A percentile compares a stretch with the other conserved stretches of the same genome.
Conservation (phyloP, 1,140 invertebrate genomes). For the Lepidostoma basale region DNA sequence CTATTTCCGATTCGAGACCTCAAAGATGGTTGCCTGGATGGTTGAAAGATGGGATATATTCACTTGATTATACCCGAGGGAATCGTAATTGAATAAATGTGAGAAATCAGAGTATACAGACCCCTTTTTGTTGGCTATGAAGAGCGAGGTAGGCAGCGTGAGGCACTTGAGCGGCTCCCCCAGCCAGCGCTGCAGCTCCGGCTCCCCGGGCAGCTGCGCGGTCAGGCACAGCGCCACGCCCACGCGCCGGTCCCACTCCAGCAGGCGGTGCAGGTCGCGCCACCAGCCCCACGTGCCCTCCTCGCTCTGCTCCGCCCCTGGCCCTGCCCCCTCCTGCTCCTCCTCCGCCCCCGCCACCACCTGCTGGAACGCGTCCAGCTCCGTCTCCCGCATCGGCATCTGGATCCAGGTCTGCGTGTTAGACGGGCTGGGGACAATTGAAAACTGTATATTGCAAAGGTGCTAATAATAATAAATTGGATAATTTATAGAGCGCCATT, state of each 20-base stretch:
- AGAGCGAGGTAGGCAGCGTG: constrained; percentile 82
- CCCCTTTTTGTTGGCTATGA: constrained; percentile 80
- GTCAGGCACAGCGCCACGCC: constrained; percentile 69
- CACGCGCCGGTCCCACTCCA: constrained; percentile 77
- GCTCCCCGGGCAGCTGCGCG: constrained; percentile 70
- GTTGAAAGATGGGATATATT: too few species aligned
- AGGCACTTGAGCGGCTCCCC: constrained; percentile 90
- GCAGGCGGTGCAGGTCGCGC: constrained; percentile 80
- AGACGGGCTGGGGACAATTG: constrained; percentile 55
- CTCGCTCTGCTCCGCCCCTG: neutral
- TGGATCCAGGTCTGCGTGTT: constrained; percentile 70
- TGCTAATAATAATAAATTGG: too few species aligned
- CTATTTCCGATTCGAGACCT: too few species aligned
- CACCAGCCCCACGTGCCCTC: constrained; percentile 79
- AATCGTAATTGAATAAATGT: neutral
- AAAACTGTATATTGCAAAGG: too few species aligned
- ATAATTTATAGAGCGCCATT: too few species aligned
- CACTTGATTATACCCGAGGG: neutral
- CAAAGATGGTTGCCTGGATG: too few species aligned
- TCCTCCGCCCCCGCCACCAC: neutral
- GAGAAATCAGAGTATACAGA: constrained; percentile 35
- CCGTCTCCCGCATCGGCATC: constrained; percentile 68
- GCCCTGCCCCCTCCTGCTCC: neutral
- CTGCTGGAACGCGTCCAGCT: constrained; percentile 15
- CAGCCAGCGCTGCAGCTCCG: constrained; percentile 82